A percentile compares a stretch with the other conserved stretches of the same genome.
These are phyloP conservation scores for Saccopteryx bilineata DNA, from an alignment of 2,113 vertebrate genomes.

Conservation along the genomic window DNA sequence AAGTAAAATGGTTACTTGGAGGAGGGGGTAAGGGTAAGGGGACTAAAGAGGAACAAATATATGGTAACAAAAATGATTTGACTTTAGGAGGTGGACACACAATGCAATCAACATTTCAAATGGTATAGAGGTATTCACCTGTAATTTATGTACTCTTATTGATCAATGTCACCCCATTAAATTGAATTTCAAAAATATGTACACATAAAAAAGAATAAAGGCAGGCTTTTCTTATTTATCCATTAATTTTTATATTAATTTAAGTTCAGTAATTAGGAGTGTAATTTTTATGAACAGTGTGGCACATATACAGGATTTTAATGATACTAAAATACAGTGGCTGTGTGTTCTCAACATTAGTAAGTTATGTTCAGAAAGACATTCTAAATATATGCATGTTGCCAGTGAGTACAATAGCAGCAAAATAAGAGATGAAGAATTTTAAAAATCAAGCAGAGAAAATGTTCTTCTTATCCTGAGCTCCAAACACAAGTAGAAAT, in stretches of 20 bases:
- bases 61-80: too few relatives aligned
- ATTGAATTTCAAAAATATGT: too few relatives aligned
- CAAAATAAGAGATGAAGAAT: background rate
- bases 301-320: conserved; percentile 44
- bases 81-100: too few relatives aligned
- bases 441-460: conserved; percentile 65
- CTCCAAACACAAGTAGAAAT: conserved; percentile 53
- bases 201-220: background rate
- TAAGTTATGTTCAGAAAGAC: conserved; percentile 52
- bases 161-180: too few relatives aligned
- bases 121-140: too few relatives aligned
- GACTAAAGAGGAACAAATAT: too few relatives aligned
- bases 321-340: conserved; percentile 54
- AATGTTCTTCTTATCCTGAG: conserved; percentile 19
- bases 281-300: conserved; percentile 11
- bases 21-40: too few relatives aligned
- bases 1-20: too few relatives aligned
- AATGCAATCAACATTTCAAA: too few relatives aligned
- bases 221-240: background rate
- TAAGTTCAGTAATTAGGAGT: background rate
- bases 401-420: conserved; percentile 38
- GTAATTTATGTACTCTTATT: too few relatives aligned
- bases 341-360: conserved; percentile 62
- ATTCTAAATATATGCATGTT: conserved; percentile 66
- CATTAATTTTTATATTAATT: conserved; percentile 35